phyloP scores from a whole-genome alignment of 2,797 vertebrate species.

The Mycteria americana region DNA sequence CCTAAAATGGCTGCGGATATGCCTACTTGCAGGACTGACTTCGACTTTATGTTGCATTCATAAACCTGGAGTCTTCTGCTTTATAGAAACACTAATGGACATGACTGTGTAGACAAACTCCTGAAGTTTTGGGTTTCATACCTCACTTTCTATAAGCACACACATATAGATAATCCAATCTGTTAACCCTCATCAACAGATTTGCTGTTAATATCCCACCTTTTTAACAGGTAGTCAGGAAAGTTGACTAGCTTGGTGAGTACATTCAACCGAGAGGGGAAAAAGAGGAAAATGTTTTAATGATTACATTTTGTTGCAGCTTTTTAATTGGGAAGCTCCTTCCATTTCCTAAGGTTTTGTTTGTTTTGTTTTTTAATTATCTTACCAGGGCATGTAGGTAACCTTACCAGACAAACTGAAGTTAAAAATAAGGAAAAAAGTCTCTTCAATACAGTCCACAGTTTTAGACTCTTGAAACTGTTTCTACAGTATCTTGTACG shows the following conservation, averaged over 20 bases:
- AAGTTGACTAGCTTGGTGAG: rapidly evolving
- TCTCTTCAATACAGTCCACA: background rate
- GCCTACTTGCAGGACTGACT: rapidly evolving
- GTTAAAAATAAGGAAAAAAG: background rate
- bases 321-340: background rate
- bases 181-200: background rate
- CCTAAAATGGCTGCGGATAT: background rate
- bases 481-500: background rate
- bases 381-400: background rate
- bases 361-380: background rate
- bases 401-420: background rate
- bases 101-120: rapidly evolving
- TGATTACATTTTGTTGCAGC: background rate
- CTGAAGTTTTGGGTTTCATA: background rate
- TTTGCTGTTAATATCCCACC: background rate
- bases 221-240: background rate
- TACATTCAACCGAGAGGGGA: background rate
- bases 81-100: rapidly evolving
- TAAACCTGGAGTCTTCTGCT: background rate
- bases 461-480: background rate
- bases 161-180: background rate
- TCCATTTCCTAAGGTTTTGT: background rate
- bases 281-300: background rate
- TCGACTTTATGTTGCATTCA: background rate
- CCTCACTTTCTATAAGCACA: background rate